Evolutionary conservation across 2,797 vertebrate genomes (phyloP).

Genomic region (Hoplostethus atlanticus): DNA sequence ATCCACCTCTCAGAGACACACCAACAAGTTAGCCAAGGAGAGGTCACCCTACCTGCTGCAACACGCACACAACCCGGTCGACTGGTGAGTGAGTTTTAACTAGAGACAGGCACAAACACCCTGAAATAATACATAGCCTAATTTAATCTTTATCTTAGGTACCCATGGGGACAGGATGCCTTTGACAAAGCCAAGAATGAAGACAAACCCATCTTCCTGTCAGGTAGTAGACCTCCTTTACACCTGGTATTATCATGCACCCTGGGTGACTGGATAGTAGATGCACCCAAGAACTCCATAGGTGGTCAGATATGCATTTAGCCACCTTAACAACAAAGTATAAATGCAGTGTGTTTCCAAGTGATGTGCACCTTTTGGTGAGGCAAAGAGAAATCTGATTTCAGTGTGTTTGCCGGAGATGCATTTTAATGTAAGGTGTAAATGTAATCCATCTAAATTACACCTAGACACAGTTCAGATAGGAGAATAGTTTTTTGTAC

Average conservation of each 20-base stretch:
- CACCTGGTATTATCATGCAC: background rate
- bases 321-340: too few relatives aligned
- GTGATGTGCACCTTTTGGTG: too few relatives aligned
- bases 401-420: too few relatives aligned
- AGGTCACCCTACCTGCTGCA: conserved; percentile 94
- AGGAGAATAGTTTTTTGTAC: too few relatives aligned
- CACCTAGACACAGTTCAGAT: background rate
- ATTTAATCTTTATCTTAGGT: conserved; percentile 80
- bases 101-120: background rate
- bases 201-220: conserved; percentile 94
- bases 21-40: conserved; percentile 89
- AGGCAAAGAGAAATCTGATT: too few relatives aligned
- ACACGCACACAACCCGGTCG: conserved; percentile 94
- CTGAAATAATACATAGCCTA: background rate
- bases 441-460: background rate
- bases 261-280: too few relatives aligned
- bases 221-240: conserved; percentile 79
- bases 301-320: too few relatives aligned
- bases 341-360: too few relatives aligned
- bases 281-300: too few relatives aligned
- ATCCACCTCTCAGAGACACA: conserved; percentile 58
- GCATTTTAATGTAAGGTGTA: too few relatives aligned
- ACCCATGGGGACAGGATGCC: conserved; percentile 95
- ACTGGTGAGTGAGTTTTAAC: conserved; percentile 87
- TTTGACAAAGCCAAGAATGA: conserved; percentile 92